These are phyloP conservation scores for Odontophorus gujanensis DNA, from an alignment of 2,113 vertebrate species.

Conservation along the genomic window DNA sequence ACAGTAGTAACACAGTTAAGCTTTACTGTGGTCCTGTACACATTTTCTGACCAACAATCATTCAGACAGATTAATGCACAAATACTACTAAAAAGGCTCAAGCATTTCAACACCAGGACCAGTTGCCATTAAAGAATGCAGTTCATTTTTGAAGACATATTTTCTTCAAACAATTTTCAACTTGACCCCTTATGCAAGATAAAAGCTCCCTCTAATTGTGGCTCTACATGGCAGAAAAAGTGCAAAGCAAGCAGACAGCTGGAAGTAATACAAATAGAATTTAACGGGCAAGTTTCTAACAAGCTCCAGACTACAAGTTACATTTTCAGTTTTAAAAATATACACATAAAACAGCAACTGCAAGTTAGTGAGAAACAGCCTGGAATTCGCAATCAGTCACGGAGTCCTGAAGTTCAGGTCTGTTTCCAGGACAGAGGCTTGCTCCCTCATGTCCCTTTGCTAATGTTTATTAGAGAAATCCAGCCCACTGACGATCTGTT, in stretches of 20 bases:
- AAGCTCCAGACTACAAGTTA: not conserved
- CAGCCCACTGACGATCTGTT: constrained; percentile 16
- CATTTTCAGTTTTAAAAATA: not conserved
- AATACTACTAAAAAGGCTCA: not conserved
- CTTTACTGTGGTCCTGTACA: not conserved
- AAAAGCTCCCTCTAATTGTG: not conserved
- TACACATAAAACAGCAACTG: not conserved
- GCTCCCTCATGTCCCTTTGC: not conserved
- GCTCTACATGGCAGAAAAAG: constrained; percentile 8
- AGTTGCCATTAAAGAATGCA: not conserved
- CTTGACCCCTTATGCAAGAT: constrained; percentile 24
- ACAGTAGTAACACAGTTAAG: not conserved
- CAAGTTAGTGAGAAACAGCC: not conserved
- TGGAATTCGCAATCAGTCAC: not conserved
- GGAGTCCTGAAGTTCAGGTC: constrained; percentile 41
- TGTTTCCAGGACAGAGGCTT: constrained; percentile 19
- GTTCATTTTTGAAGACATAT: not conserved
- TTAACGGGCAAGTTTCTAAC: not conserved
- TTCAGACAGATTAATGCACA: not conserved
- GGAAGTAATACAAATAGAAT: constrained; percentile 32
- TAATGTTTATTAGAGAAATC: constrained; percentile 21
- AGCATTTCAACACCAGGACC: not conserved
- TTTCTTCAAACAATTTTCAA: constrained; percentile 29
- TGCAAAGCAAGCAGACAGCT: constrained; percentile 52
- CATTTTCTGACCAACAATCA: not conserved